phyloP scores from a whole-genome alignment of 1,140 invertebrate species.

The Drosophila orena region DNA sequence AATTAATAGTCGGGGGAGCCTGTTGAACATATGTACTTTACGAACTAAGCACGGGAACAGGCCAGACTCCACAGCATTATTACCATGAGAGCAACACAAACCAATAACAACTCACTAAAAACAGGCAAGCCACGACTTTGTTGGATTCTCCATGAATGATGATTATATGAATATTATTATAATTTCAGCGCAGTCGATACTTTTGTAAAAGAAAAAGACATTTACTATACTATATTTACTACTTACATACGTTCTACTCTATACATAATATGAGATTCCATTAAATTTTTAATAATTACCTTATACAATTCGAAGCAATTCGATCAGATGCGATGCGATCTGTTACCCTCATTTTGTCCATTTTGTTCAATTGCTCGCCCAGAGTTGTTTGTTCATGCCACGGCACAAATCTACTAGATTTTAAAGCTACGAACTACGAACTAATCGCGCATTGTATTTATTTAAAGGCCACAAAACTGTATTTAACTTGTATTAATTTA shows the following conservation, averaged over 20 bases:
- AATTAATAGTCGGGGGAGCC: conserved; percentile 6
- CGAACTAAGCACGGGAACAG: conserved; percentile 22
- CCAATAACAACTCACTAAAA: neutral
- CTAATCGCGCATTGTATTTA: conserved; percentile 59
- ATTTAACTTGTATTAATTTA: conserved; percentile 81
- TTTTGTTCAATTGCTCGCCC: conserved; percentile 1
- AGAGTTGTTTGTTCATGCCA: conserved; percentile 15
- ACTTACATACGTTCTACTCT: conserved; percentile 36
- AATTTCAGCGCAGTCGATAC: conserved; percentile 22
- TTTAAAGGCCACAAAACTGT: conserved; percentile 74
- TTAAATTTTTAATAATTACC: conserved; percentile 32
- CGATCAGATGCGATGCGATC: neutral
- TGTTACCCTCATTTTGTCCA: conserved; percentile 1
- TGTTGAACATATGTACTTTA: conserved; percentile 6
- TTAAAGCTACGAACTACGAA: conserved; percentile 24
- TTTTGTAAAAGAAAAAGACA: conserved; percentile 72
- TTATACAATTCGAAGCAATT: neutral
- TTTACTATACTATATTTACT: conserved; percentile 65
- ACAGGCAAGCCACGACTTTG: neutral
- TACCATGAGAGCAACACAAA: conserved; percentile 13
- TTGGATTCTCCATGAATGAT: conserved; percentile 9
- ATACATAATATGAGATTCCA: conserved; percentile 65
- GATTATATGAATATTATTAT: conserved; percentile 9
- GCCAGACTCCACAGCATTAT: neutral
- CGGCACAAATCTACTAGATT: conserved; percentile 22